Evolutionary conservation across 2,113 vertebrate species (phyloP).

Genomic region (Peromyscus maniculatus): DNA sequence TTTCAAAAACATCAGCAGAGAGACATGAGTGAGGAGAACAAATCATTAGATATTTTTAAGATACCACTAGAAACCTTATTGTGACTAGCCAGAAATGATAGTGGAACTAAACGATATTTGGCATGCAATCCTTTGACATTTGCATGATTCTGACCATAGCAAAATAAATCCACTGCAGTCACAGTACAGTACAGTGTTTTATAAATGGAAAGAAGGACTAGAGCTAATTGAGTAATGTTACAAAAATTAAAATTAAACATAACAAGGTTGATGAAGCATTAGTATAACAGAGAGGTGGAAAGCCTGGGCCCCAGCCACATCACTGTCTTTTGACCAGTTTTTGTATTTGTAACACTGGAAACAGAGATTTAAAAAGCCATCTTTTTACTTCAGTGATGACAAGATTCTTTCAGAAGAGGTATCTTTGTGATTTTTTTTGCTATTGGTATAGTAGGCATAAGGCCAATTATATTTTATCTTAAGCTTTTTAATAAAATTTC

Average conservation of each 20-base stretch:
- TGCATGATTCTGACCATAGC: background rate
- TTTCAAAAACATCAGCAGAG: background rate
- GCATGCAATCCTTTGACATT: background rate
- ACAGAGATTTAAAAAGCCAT: background rate
- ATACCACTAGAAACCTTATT: background rate
- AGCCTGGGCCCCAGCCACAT: background rate
- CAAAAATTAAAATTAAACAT: background rate
- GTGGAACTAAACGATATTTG: background rate
- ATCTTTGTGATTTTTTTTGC: background rate
- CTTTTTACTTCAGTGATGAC: background rate
- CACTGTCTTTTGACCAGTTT: background rate
- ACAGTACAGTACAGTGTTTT: background rate
- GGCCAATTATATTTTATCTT: constrained; percentile 44
- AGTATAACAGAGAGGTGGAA: background rate
- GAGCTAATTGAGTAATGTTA: background rate
- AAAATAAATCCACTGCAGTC: background rate
- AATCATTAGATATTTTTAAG: background rate
- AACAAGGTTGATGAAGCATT: background rate
- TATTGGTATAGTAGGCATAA: background rate
- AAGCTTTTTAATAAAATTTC: constrained; percentile 43
- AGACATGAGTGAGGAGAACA: background rate
- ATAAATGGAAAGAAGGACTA: background rate
- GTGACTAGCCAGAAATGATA: background rate
- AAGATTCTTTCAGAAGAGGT: background rate
- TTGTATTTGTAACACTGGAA: background rate